Base-by-base conservation (phyloP, 2,797 vertebrate genomes). In the Myotis planiceps region DNA sequence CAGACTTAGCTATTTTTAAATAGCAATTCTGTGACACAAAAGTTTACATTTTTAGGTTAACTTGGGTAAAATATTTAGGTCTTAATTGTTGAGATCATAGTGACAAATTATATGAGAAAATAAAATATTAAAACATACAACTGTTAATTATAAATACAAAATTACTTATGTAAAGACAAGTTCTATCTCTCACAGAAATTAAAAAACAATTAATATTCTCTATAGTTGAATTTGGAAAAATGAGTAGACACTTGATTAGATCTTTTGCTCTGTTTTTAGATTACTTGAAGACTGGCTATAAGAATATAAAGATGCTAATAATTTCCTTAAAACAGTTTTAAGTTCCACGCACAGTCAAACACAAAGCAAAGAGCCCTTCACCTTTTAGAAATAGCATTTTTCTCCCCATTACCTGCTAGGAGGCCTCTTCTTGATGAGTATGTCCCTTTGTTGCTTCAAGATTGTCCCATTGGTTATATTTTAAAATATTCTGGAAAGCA, bases 401-500 rank as follows among this genome's bases (percentile, higher is more conserved):
- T 16, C 37, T 51, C 18, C 49, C 25, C 12, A 47, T 49, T 80
- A 84, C 51, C 63, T 47, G 74, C n/a, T 15, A 37, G 47, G 32
- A 8, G 42, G 18, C 14, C 9, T 27, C 6, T 32, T 63, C 69
- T 84, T 55, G n/a, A 72, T 12, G 53, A 83, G 7, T 21, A 9
- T 18, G 53, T 81, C 42, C 12, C 21, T 55, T 71, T 27, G 34
- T 76, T 45, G 55, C 32, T 69, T 89, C 19, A 55, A 75, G 65
- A 49, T 7, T 63, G 27, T 55, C 6, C 34, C 55, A 42, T 21
- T 53, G 72, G 68, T 81, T n/a, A 3, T 16, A 10, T 72, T 84
- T 92, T 45, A 74, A 90, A 91, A 81, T 53, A 79, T 39, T 76
- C 68, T 88, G 23, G 34, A 91, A 92, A 74, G 32, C 25, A 89